phyloP scores from a whole-genome alignment of 2,113 vertebrate species.

The Lota lota region DNA sequence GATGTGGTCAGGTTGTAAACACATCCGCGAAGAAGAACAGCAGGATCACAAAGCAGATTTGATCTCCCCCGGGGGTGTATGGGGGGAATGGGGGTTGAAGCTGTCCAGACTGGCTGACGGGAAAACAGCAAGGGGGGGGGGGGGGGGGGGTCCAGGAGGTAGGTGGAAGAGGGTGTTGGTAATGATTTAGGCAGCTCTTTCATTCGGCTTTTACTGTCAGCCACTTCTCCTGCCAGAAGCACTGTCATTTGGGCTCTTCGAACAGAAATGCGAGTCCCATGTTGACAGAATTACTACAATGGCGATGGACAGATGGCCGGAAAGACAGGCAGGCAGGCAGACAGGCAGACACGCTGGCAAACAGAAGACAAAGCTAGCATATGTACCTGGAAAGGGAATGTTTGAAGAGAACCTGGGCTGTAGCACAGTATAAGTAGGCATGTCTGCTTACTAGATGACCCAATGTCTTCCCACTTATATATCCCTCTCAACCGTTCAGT shows the following conservation, averaged over 20 bases:
- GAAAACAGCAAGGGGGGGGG: constrained; percentile 35
- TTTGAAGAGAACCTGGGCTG: constrained; percentile 63
- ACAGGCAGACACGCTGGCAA: constrained; percentile 32
- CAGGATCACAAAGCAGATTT: constrained; percentile 63
- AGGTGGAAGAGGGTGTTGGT: not conserved
- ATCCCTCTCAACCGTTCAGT: constrained; percentile 33
- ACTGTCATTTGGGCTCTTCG: constrained; percentile 62
- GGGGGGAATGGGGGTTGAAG: constrained; percentile 15
- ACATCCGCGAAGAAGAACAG: constrained; percentile 60
- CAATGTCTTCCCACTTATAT: constrained; percentile 5
- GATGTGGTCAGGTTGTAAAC: constrained; percentile 65
- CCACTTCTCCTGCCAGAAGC: constrained; percentile 52
- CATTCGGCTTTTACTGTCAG: constrained; percentile 53
- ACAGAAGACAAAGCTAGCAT: no score
- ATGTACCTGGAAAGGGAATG: constrained; percentile 60
- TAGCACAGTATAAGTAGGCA: constrained; percentile 56
- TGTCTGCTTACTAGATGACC: no score
- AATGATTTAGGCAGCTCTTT: constrained; percentile 41
- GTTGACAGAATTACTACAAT: constrained; percentile 47
- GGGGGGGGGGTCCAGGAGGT: constrained; percentile 8
- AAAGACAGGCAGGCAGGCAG: constrained; percentile 13
- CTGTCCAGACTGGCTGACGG: constrained; percentile 63
- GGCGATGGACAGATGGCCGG: constrained; percentile 25
- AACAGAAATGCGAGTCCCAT: constrained; percentile 51
- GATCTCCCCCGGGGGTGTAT: constrained; percentile 44